A percentile compares a stretch with the other conserved stretches of the same genome.
Conservation (phyloP, 2,888 invertebrate genomes). For the Apotomis turbidana region DNA sequence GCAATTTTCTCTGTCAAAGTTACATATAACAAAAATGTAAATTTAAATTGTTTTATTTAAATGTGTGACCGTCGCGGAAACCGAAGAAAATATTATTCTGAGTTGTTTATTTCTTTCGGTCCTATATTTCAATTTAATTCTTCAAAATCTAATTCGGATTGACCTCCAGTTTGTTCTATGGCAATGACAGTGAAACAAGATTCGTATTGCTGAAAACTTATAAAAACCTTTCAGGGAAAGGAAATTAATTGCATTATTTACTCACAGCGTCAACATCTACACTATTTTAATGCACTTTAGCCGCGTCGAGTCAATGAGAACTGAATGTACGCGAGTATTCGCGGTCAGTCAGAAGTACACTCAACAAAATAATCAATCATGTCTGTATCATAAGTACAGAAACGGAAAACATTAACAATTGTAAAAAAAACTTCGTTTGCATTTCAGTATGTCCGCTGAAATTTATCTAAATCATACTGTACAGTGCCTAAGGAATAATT, state of each 20-base stretch:
- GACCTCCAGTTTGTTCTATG: too few relatives aligned
- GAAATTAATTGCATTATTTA: not conserved
- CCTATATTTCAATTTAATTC: too few relatives aligned
- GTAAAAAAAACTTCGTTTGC: not conserved
- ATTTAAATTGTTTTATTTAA: too few relatives aligned
- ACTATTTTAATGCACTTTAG: not conserved
- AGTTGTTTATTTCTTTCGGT: too few relatives aligned
- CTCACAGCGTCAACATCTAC: not conserved
- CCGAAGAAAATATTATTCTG: too few relatives aligned
- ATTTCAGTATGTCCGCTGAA: not conserved
- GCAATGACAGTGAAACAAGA: too few relatives aligned
- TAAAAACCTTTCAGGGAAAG: too few relatives aligned
- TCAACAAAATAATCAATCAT: not conserved
- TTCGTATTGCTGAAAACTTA: too few relatives aligned
- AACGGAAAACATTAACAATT: not conserved
- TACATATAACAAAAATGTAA: too few relatives aligned
- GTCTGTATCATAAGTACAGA: not conserved
- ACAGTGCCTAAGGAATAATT: conserved; percentile 16
- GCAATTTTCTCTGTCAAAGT: too few relatives aligned
- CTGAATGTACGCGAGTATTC: not conserved
- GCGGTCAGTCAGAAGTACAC: not conserved
- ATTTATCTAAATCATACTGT: conserved; percentile 2
- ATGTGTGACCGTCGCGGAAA: too few relatives aligned
- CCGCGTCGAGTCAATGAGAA: not conserved
- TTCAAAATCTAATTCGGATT: too few relatives aligned